Evolutionary conservation across 2,888 invertebrate species (phyloP).

Genomic region (Hymenopus coronatus): DNA sequence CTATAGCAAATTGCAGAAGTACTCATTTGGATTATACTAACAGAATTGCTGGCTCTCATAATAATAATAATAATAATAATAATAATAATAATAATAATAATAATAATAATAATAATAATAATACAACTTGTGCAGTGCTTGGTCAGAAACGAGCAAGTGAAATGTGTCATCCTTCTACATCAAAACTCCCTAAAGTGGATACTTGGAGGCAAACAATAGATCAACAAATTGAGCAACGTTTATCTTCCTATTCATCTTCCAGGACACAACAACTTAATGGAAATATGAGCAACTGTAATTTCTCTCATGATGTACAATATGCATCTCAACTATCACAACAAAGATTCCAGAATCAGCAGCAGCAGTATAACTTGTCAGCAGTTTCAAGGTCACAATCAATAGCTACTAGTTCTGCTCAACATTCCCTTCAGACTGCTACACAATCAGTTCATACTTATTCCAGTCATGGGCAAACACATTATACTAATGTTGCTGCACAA

Average conservation of each 20-base stretch:
- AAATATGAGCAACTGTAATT: neutral
- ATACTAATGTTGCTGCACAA: neutral
- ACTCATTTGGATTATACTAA: neutral
- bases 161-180: constrained; percentile 18
- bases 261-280: constrained; percentile 23
- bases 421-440: constrained; percentile 30
- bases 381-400: constrained; percentile 26
- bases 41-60: neutral
- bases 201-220: constrained; percentile 55
- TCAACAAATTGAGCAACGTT: constrained; percentile 55
- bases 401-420: neutral
- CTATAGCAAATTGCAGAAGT: neutral
- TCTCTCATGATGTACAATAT: neutral
- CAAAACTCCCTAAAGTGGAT: constrained; percentile 53
- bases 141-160: constrained; percentile 22
- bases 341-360: neutral
- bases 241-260: constrained; percentile 46
- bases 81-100: no score
- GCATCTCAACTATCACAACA: neutral
- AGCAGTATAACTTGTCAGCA: constrained; percentile 36
- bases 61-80: no score
- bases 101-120: no score
- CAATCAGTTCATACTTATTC: neutral
- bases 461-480: neutral
- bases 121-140: constrained; percentile 2